A percentile compares a stretch with the other conserved stretches of the same genome.
These are phyloP conservation scores for Pseudoatta argentina DNA, from an alignment of 1,140 invertebrate genomes.

Conservation along the genomic window DNA sequence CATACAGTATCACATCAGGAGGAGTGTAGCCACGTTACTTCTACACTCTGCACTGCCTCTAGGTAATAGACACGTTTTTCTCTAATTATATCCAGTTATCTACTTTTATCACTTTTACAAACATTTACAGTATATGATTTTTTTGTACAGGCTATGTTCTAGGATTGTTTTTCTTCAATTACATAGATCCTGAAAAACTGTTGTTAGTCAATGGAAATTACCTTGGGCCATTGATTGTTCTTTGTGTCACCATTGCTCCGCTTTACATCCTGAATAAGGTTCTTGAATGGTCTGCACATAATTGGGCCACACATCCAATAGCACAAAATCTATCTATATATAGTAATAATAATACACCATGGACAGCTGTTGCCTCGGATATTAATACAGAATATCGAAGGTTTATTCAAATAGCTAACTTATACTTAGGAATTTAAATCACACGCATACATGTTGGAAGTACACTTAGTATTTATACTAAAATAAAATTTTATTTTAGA, in stretches of 20 bases:
- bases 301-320: constrained; percentile 92
- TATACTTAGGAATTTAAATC: background rate
- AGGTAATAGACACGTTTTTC: constrained; percentile 82
- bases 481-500: constrained; percentile 84
- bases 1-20: constrained; percentile 90
- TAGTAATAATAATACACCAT: constrained; percentile 88
- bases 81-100: background rate
- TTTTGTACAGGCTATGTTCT: constrained; percentile 88
- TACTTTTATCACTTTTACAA: background rate
- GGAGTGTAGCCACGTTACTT: constrained; percentile 89
- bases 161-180: constrained; percentile 86
- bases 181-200: constrained; percentile 83
- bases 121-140: background rate
- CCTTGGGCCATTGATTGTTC: constrained; percentile 82
- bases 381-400: constrained; percentile 93
- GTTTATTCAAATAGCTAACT: constrained; percentile 79
- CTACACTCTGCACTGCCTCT: constrained; percentile 90
- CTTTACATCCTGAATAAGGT: constrained; percentile 84
- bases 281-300: constrained; percentile 89
- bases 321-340: constrained; percentile 89
- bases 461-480: constrained; percentile 15
- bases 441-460: background rate
- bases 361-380: constrained; percentile 90
- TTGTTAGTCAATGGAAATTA: constrained; percentile 80
- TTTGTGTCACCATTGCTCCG: constrained; percentile 82